Evolutionary conservation across 2,797 vertebrate species (phyloP).

Genomic region (Xyrichtys novacula): DNA sequence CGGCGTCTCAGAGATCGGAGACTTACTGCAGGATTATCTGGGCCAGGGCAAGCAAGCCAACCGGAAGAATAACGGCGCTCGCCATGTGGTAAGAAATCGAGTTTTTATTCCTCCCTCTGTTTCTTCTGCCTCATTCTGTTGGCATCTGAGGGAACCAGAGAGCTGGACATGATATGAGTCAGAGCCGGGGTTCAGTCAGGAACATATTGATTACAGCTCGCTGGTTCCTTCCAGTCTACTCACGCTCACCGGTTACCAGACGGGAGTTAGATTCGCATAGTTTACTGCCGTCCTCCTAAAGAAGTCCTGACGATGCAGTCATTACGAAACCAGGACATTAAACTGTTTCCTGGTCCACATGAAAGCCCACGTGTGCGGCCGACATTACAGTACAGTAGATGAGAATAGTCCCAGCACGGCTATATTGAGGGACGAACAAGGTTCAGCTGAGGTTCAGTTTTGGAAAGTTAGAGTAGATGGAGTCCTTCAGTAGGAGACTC

Average conservation of each 20-base stretch:
- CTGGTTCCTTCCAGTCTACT: constrained; percentile 66
- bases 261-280: constrained; percentile 57
- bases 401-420: constrained; percentile 23
- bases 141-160: constrained; percentile 58
- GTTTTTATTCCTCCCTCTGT: constrained; percentile 17
- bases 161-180: constrained; percentile 45
- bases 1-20: constrained; percentile 78
- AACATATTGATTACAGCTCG: constrained; percentile 68
- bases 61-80: constrained; percentile 82
- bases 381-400: constrained; percentile 34
- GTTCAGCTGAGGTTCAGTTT: constrained; percentile 43
- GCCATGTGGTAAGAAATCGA: constrained; percentile 87
- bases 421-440: constrained; percentile 31
- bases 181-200: constrained; percentile 46
- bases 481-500: constrained; percentile 10
- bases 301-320: constrained; percentile 32
- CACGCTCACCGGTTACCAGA: constrained; percentile 50
- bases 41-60: constrained; percentile 71
- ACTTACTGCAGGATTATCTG: constrained; percentile 82
- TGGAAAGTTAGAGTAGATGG: constrained; percentile 14
- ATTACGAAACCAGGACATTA: constrained; percentile 15
- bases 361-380: constrained; percentile 12
- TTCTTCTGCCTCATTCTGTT: constrained; percentile 33
- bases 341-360: constrained; percentile 22
- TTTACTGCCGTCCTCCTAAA: constrained; percentile 24